Conservation (phyloP, 2,888 invertebrate species). For the Brenthis daphne region DNA sequence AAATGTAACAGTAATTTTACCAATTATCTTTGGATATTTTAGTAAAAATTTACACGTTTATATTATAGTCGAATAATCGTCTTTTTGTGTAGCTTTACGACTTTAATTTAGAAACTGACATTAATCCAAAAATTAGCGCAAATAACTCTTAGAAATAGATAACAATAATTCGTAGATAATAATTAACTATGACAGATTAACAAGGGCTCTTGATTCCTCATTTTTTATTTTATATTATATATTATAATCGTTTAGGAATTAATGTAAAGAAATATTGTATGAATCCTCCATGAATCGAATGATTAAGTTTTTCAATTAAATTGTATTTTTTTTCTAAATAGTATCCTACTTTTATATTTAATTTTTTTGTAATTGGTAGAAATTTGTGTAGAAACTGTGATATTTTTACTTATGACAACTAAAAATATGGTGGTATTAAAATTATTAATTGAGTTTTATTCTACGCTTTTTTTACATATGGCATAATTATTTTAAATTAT, state of each 20-base stretch:
- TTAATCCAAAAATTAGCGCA: slow-evolving; percentile 13
- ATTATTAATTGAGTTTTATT: background rate
- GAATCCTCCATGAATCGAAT: background rate
- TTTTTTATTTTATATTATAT: background rate
- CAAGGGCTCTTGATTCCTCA: background rate
- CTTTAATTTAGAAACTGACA: background rate
- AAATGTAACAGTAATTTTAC: background rate
- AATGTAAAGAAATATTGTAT: background rate
- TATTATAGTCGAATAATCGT: background rate
- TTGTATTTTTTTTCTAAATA: slow-evolving; percentile 5
- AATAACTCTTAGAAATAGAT: slow-evolving; percentile 10
- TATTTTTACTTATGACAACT: slow-evolving; percentile 16
- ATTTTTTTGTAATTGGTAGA: slow-evolving; percentile 2
- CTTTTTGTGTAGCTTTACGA: slow-evolving; percentile 5
- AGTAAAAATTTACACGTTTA: slow-evolving; percentile 14
- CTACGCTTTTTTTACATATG: background rate
- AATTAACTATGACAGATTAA: background rate
- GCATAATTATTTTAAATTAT: too few species aligned
- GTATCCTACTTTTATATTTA: background rate
- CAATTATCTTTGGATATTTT: background rate
- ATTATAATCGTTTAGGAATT: too few species aligned
- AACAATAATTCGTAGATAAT: background rate
- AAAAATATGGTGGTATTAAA: background rate
- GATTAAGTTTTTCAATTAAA: background rate
- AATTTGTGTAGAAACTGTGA: slow-evolving; percentile 15